Evolutionary conservation across 1,140 invertebrate species (phyloP).

Genomic region (Leptinotarsa undecemlineata): DNA sequence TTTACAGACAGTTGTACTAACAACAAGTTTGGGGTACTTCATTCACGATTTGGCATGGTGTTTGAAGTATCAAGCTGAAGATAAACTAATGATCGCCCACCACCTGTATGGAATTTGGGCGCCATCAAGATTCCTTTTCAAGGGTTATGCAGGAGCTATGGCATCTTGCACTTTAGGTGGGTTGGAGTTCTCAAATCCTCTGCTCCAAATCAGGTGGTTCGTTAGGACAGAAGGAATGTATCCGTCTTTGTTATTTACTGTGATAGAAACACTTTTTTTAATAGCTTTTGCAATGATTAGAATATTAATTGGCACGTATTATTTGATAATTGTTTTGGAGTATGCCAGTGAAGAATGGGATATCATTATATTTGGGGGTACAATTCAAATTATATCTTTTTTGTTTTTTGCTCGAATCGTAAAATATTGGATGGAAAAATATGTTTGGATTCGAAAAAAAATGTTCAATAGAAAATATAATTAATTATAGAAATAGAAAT

Average conservation of each 20-base stretch:
- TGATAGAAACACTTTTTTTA: slow-evolving; percentile 48
- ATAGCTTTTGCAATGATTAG: slow-evolving; percentile 46
- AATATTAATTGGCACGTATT: slow-evolving; percentile 47
- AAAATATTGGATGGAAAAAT: slow-evolving; percentile 42
- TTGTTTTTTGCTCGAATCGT: slow-evolving; percentile 49
- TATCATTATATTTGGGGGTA: slow-evolving; percentile 42
- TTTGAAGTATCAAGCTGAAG: slow-evolving; percentile 55
- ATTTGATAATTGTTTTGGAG: slow-evolving; percentile 35
- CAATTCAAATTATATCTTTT: slow-evolving; percentile 50
- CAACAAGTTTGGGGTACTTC: slow-evolving; percentile 61
- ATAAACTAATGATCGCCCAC: slow-evolving; percentile 60
- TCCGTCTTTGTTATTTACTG: slow-evolving; percentile 35
- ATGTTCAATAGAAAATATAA: too few species aligned
- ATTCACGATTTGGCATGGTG: slow-evolving; percentile 63
- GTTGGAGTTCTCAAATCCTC: slow-evolving; percentile 63
- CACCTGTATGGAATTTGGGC: slow-evolving; percentile 57
- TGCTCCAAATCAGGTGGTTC: slow-evolving; percentile 63
- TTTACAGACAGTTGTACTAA: slow-evolving; percentile 41
- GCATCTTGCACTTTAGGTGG: slow-evolving; percentile 59
- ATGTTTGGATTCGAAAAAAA: slow-evolving; percentile 15
- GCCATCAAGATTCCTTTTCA: slow-evolving; percentile 58
- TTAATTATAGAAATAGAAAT: too few species aligned
- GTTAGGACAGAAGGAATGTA: slow-evolving; percentile 50
- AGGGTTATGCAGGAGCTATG: slow-evolving; percentile 57
- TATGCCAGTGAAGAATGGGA: slow-evolving; percentile 46